A percentile compares a stretch with the other conserved stretches of the same genome.
phyloP scores from a whole-genome alignment of 2,113 vertebrate genomes.

The Chaenogobius annularis region DNA sequence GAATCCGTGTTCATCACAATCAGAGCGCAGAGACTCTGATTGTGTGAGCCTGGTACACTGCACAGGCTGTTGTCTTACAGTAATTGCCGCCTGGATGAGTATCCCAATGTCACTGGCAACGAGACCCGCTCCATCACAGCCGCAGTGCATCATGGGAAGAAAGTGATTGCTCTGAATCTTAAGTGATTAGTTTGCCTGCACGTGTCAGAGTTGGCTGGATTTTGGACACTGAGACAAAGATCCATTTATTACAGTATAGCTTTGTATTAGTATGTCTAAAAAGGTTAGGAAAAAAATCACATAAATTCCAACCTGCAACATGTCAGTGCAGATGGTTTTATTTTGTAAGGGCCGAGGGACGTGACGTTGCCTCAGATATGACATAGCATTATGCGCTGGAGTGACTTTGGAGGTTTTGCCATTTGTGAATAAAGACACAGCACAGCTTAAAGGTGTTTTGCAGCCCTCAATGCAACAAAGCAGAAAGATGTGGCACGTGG shows the following conservation, averaged over 20 bases:
- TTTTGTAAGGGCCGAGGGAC: too few relatives aligned
- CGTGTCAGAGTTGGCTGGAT: slow-evolving; percentile 59
- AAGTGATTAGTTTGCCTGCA: slow-evolving; percentile 70
- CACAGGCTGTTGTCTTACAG: slow-evolving; percentile 41
- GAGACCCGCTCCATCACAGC: slow-evolving; percentile 48
- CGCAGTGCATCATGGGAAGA: slow-evolving; percentile 63
- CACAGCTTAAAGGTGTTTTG: too few relatives aligned
- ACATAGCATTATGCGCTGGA: too few relatives aligned
- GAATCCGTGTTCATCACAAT: slow-evolving; percentile 8
- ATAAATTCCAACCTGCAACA: too few relatives aligned
- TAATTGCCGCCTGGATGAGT: slow-evolving; percentile 57
- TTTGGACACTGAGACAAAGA: slow-evolving; percentile 50
- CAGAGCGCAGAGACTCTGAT: slow-evolving; percentile 22
- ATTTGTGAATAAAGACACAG: too few relatives aligned
- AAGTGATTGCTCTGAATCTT: slow-evolving; percentile 69
- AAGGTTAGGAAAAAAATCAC: too few relatives aligned
- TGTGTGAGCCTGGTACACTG: slow-evolving; percentile 46
- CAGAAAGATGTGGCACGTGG: too few relatives aligned
- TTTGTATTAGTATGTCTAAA: neutral
- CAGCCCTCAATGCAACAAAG: too few relatives aligned
- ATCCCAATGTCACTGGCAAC: slow-evolving; percentile 41
- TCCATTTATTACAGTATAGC: slow-evolving; percentile 37
- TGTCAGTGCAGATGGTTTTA: too few relatives aligned
- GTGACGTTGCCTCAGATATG: too few relatives aligned
- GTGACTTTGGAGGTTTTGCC: too few relatives aligned